Base-by-base conservation (phyloP, 2,113 vertebrate genomes). In the Morone chrysops region DNA sequence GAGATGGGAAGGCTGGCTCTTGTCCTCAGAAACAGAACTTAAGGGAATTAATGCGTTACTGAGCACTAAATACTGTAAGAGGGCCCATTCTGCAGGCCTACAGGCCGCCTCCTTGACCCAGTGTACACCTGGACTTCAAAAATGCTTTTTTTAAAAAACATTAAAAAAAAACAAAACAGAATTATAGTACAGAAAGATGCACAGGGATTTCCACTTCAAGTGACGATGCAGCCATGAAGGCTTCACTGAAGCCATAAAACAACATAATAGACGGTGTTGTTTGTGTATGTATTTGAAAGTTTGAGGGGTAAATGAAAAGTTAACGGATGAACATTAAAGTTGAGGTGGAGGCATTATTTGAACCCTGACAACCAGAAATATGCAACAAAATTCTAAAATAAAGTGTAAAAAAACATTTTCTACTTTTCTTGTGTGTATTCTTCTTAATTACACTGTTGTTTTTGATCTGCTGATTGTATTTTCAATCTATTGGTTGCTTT, bases 151-250 rank as follows among this genome's bases (percentile, higher is more conserved):
- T 70, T 6, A 17, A 54, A 62, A 31, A 40, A 43, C n/a, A 25
- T 2, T 66, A 38, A 80, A 78, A 83, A 83, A 75, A 80, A 57
- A 74, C 5, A n/a, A n/a, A n/a, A n/a, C 22, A 41, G 3, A 59
- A 22, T 68, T 48, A 48, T 53, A 74, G 40, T 38, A 12, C 69
- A 18, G 48, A 70, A 71, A 77, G 47, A 61, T 22, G 25, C 43
- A 20, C 20, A 4, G 25, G 72, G 13, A 59, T 47, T 59, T n/a
- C 1, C 6, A 5, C 45, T 6, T 31, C 7, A 22, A 10, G 38
- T 43, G 17, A 40, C 8, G 0, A 17, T 12, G 22, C 59, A 22
- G 36, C n/a, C 2, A 9, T 14, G 18, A 50, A 18, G 8, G 22
- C 60, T 18, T 70, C 60, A 38, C 20, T 31, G 17, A 53, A 38